phyloP scores from a whole-genome alignment of 2,797 vertebrate genomes.

The Pampus argenteus region DNA sequence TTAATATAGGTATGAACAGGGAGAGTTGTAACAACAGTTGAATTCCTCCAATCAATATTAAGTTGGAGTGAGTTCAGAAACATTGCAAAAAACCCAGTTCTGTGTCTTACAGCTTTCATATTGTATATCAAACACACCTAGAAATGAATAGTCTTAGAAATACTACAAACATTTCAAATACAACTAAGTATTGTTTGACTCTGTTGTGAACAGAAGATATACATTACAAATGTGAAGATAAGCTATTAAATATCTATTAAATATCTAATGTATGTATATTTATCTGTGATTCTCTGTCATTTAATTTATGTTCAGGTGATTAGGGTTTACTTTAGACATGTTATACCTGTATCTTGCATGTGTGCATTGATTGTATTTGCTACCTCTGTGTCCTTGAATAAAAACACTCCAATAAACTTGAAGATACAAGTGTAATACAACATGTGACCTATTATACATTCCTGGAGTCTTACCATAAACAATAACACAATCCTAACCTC shows the following conservation, averaged over 20 bases:
- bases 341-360: background rate
- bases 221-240: background rate
- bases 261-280: too few species aligned
- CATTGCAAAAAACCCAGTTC: background rate
- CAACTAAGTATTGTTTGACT: background rate
- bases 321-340: background rate
- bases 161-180: background rate
- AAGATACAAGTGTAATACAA: background rate
- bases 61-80: too few species aligned
- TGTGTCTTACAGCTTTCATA: background rate
- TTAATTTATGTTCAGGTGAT: background rate
- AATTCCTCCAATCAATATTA: slow-evolving; percentile 2
- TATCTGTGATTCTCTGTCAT: background rate
- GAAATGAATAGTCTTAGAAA: background rate
- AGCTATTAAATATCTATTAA: background rate
- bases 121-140: background rate
- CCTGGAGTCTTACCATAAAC: too few species aligned
- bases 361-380: background rate
- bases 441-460: too few species aligned
- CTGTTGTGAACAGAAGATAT: background rate
- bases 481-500: too few species aligned
- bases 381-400: too few species aligned
- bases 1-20: background rate
- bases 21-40: slow-evolving; percentile 4
- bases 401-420: too few species aligned